Conservation (phyloP, 2,888 invertebrate genomes). For the Entomobrya multifasciata region DNA sequence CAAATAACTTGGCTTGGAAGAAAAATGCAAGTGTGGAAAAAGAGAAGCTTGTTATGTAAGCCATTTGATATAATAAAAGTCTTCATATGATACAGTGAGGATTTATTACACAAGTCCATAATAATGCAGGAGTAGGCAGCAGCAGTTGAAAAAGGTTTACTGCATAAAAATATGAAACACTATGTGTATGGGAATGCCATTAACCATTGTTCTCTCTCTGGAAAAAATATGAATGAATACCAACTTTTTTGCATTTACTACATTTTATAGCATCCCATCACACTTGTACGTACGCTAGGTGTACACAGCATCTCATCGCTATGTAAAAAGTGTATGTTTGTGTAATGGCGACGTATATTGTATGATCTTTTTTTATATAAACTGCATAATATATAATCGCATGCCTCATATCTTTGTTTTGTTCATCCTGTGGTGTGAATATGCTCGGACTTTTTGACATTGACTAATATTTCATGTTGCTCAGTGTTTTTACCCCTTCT, state of each 20-base stretch:
- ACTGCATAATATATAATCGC: conserved; percentile 38
- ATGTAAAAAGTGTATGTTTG: background rate
- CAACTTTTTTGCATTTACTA: background rate
- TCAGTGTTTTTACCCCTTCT: conserved; percentile 46
- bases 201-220: background rate
- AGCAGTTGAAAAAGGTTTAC: background rate
- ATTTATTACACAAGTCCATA: conserved; percentile 35
- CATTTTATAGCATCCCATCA: background rate
- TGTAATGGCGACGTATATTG: background rate
- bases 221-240: conserved; percentile 23
- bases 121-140: background rate
- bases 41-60: conserved; percentile 42
- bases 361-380: background rate
- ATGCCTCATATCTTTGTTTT: conserved; percentile 49
- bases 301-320: background rate
- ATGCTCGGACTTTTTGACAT: conserved; percentile 58
- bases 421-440: conserved; percentile 53
- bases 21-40: conserved; percentile 19
- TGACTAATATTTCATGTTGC: conserved; percentile 60
- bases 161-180: background rate
- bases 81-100: conserved; percentile 23
- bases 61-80: conserved; percentile 54
- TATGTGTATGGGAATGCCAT: conserved; percentile 9
- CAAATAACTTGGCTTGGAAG: background rate
- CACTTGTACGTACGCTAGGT: too few species aligned